A percentile compares a stretch with the other conserved stretches of the same genome.
phyloP scores from a whole-genome alignment of 2,113 vertebrate genomes.

The Hippocampus abdominalis region DNA sequence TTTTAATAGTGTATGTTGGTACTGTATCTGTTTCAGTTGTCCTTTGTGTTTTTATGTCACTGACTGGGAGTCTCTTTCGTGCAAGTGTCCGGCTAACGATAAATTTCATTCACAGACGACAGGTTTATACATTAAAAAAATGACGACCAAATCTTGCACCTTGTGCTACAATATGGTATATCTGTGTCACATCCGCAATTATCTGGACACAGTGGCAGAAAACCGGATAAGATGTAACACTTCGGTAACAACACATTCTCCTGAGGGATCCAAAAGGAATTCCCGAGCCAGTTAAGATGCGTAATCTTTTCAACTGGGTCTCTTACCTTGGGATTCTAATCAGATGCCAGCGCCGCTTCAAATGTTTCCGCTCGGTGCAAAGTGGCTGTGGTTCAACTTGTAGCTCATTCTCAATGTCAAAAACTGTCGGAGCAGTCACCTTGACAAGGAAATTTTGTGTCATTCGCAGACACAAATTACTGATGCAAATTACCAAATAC shows the following conservation, averaged over 20 bases:
- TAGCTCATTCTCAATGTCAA: background rate
- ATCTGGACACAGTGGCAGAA: background rate
- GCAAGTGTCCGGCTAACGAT: background rate
- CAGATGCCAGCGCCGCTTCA: background rate
- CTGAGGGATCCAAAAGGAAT: background rate
- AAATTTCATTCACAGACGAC: background rate
- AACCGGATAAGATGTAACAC: background rate
- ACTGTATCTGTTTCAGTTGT: background rate
- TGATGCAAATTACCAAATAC: background rate
- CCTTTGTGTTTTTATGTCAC: background rate
- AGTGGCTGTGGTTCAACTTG: background rate
- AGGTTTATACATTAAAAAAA: background rate
- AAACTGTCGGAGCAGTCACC: background rate
- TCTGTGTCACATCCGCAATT: background rate
- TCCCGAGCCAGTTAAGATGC: background rate
- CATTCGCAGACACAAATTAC: too few relatives aligned
- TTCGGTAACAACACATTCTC: background rate
- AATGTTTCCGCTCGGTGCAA: background rate
- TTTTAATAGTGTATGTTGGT: background rate
- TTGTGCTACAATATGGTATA: background rate
- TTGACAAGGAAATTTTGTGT: background rate
- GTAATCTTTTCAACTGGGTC: background rate
- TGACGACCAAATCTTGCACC: background rate
- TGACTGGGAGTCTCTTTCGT: background rate
- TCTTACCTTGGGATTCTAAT: conserved; percentile 3